These are phyloP conservation scores for Drosophila persimilis DNA, from an alignment of 1,140 invertebrate genomes.

Conservation along the genomic window DNA sequence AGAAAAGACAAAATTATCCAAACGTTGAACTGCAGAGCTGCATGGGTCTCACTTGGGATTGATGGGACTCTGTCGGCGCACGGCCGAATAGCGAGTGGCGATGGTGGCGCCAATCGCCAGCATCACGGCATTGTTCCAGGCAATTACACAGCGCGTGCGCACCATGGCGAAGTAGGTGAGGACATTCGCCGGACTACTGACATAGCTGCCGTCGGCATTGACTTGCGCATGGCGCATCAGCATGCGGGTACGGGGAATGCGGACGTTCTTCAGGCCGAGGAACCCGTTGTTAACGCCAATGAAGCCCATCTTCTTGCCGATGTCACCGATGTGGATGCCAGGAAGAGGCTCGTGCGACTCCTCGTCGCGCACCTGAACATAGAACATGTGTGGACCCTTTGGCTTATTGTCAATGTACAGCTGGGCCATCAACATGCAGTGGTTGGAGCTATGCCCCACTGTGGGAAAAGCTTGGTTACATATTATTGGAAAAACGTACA, in stretches of 20 bases:
- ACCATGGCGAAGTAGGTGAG: constrained; percentile 97
- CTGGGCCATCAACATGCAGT: constrained; percentile 94
- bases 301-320: constrained; percentile 96
- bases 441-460: constrained; percentile 96
- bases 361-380: constrained; percentile 94
- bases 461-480: background rate
- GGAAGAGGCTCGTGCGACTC: constrained; percentile 93
- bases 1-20: background rate
- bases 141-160: constrained; percentile 93
- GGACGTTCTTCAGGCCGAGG: constrained; percentile 91
- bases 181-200: constrained; percentile 92
- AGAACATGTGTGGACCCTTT: constrained; percentile 95
- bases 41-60: constrained; percentile 87
- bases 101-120: constrained; percentile 92
- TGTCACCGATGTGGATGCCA: constrained; percentile 96
- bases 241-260: constrained; percentile 95
- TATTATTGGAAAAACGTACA: too few relatives aligned
- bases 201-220: constrained; percentile 93
- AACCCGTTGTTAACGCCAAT: constrained; percentile 96
- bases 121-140: constrained; percentile 87
- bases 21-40: constrained; percentile 1
- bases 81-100: constrained; percentile 93
- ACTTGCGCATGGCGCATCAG: constrained; percentile 96
- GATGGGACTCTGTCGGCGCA: constrained; percentile 93
- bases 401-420: constrained; percentile 92